These are phyloP conservation scores for Pectinophora gossypiella DNA, from an alignment of 1,140 invertebrate genomes.

Conservation along the genomic window DNA sequence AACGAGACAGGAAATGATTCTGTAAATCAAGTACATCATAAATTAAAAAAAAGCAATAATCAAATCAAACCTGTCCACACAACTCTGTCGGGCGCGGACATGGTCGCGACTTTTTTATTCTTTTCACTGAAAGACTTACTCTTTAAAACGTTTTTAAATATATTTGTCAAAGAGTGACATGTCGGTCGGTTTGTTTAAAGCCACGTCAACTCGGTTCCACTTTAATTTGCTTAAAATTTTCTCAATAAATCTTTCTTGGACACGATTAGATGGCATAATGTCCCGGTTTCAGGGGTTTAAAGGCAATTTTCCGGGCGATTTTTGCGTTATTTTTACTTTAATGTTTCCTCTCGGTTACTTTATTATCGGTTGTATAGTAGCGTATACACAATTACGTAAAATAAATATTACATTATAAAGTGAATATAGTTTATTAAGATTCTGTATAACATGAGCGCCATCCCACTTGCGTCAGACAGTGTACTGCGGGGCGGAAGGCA, in stretches of 20 bases:
- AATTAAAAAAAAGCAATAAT: no score
- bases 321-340: background rate
- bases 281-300: background rate
- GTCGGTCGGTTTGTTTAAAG: constrained; percentile 25
- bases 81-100: background rate
- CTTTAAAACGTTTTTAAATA: constrained; percentile 23
- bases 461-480: no score
- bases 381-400: no score
- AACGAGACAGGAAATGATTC: no score
- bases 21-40: no score
- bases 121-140: background rate
- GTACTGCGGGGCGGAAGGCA: no score
- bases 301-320: background rate
- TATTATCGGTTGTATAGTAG: no score
- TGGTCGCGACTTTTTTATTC: background rate
- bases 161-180: constrained; percentile 36
- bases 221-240: constrained; percentile 45
- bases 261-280: constrained; percentile 3
- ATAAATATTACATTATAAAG: no score
- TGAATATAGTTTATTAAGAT: no score
- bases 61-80: background rate
- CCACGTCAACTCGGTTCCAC: constrained; percentile 27
- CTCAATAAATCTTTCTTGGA: constrained; percentile 36
- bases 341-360: background rate
- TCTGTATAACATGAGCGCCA: no score